Evolutionary conservation across 1,140 invertebrate species (phyloP), one percentile per base, ranked within the genome.

Genomic region (Drosophila punjabiensis): DNA sequence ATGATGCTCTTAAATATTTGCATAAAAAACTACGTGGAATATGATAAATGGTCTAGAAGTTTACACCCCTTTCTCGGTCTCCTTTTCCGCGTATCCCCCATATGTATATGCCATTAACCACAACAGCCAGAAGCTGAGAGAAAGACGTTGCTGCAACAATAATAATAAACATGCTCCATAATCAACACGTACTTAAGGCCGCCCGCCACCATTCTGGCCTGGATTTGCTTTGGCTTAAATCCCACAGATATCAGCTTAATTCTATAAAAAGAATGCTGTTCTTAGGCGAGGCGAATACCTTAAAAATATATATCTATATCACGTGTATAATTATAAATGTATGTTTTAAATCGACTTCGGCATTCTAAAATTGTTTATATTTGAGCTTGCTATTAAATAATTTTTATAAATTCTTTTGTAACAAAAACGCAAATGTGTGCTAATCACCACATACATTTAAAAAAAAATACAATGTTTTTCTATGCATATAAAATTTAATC

Each of bases 1-100:
- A 88, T 88, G 81, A 88, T 88, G 85, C 85, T 88, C 85, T 88
- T 88, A 88, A 88, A 90, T 88, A 88, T 88, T 88, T 88, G 85
- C 85, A 88, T 88, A 88, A 89, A 88, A 89, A 88, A 88, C 73
- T 89, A 81, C 85, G 84, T 80, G 81, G 85, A 79, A 81, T 81
- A 88, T 88, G 85, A 85, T 88, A 88, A 88, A 88, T 88, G 85
- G 85, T 85, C 69, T 88, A 88, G 85, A 88, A 88, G 85, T 81
- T 76, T 67, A n/a, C 35, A 32, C 76, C 70, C 24, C 60, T 32
- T 18, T 7, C 62, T 52, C 41, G 20, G 61, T 67, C 53, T 32
- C 64, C 48, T 59, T 39, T 48, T 48, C 59, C 7, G 24, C 24
- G 24, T 24, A 24, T 24, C 30, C 16, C 33, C 8, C 24, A 50